Evolutionary conservation across 2,888 invertebrate genomes (phyloP).

Genomic region (Apamea anceps): DNA sequence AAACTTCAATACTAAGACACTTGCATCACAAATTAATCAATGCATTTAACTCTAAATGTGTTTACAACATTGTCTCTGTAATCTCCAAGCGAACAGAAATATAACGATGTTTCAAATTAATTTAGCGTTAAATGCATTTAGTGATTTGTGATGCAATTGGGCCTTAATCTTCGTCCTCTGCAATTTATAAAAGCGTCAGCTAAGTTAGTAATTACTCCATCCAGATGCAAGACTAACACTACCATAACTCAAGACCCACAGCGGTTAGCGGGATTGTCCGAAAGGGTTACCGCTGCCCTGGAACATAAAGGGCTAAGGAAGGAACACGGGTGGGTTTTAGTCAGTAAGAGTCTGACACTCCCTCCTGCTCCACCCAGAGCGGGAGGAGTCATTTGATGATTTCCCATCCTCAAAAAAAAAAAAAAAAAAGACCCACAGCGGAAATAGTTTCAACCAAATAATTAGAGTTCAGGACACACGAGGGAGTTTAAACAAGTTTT

Average conservation of each 20-base stretch:
- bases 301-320: no score
- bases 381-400: no score
- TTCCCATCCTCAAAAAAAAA: no score
- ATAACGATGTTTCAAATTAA: not conserved
- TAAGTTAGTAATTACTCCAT: not conserved
- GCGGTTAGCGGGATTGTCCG: no score
- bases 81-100: not conserved
- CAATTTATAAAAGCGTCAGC: not conserved
- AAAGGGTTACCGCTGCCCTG: no score
- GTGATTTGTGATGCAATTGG: not conserved
- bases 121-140: not conserved
- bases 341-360: no score
- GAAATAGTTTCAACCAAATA: slow-evolving; percentile 24
- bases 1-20: not conserved
- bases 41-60: not conserved
- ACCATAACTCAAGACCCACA: not conserved
- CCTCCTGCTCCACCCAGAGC: no score
- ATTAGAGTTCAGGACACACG: slow-evolving; percentile 21
- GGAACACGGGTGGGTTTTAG: no score
- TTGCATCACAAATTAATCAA: not conserved
- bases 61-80: not conserved
- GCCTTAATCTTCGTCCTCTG: not conserved
- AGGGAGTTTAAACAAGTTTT: slow-evolving; percentile 29
- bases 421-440: not conserved
- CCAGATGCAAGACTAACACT: not conserved